Base-by-base conservation (phyloP, 2,113 vertebrate genomes). In the Myrmophylax atrothorax region DNA sequence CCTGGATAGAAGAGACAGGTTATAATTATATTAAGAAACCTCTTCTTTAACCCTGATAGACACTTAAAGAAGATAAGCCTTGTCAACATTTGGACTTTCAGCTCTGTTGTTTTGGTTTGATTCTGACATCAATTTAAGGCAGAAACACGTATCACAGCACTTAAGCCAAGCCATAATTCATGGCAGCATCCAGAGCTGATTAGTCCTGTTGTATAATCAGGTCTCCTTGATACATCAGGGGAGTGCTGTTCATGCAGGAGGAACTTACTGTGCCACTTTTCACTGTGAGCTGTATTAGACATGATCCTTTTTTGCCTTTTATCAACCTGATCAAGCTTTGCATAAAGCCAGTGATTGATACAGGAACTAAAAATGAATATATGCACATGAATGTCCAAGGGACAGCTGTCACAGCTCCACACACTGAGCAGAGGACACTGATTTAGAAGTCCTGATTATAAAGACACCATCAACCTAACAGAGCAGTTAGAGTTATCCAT, bases 81-180 rank as follows among this genome's bases (percentile, higher is more conserved):
- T 72, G 64, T 60, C 0, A 0, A 93, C 73, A 74, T 88, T 90
- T 56, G 35, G 33, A 38, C 85, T 93, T 93, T 94, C 70, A 70
- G 50, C 56, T 92, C 84, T 84, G 63, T n/a, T 78, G 91, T 87
- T 97, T 77, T 94, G 87, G 22, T 95, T 95, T 89, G 92, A 62
- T 82, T 87, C 66, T 82, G 31, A 81, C 10, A 9, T 69, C 74
- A 80, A 68, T 80, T 95, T 78, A 86, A 90, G 76, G 66, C 83
- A 96, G 77, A 94, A 94, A 89, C 42, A 64, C 59, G 82, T 85
- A 95, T 55, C 15, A 3, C 68, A 88, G 94, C 79, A 84, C 85
- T 97, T 96, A 96, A 95, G 68, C 83, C 64, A 96, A 87, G 68
- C 76, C 90, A 66, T 90, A 93, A 95, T 90, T 96, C 93, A 94